Conservation (phyloP, 2,113 vertebrate species). For the Pedetes capensis region DNA sequence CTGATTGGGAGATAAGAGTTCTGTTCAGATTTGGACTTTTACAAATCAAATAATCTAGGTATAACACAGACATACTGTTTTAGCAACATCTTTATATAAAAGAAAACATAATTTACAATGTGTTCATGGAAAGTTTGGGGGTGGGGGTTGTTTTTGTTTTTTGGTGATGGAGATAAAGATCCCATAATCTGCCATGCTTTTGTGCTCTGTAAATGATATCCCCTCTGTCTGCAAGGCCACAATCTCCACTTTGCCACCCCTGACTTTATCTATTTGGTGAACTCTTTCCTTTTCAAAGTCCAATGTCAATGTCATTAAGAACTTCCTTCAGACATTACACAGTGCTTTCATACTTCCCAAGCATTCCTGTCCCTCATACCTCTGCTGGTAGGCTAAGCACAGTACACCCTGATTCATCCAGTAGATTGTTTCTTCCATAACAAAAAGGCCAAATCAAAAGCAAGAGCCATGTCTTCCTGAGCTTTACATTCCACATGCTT, state of each 20-base stretch:
- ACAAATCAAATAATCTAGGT: neutral
- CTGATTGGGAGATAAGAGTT: neutral
- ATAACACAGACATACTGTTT: neutral
- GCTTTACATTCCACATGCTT: neutral
- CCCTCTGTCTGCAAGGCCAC: neutral
- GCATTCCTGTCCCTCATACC: neutral
- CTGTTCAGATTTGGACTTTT: neutral
- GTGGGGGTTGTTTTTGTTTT: neutral
- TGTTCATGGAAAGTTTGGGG: neutral
- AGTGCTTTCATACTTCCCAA: neutral
- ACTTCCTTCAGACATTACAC: neutral
- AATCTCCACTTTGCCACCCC: neutral
- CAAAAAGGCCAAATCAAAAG: neutral
- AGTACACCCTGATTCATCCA: neutral
- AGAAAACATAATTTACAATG: neutral
- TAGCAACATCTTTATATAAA: neutral
- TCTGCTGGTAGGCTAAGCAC: neutral
- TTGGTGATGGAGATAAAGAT: neutral
- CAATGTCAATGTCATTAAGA: neutral
- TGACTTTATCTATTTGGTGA: neutral
- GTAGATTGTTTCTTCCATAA: neutral
- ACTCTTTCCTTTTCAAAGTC: neutral
- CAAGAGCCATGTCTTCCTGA: neutral
- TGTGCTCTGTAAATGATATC: neutral
- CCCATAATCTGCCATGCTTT: neutral